Conservation (phyloP, 2,888 invertebrate genomes). For the Blera fallax region DNA sequence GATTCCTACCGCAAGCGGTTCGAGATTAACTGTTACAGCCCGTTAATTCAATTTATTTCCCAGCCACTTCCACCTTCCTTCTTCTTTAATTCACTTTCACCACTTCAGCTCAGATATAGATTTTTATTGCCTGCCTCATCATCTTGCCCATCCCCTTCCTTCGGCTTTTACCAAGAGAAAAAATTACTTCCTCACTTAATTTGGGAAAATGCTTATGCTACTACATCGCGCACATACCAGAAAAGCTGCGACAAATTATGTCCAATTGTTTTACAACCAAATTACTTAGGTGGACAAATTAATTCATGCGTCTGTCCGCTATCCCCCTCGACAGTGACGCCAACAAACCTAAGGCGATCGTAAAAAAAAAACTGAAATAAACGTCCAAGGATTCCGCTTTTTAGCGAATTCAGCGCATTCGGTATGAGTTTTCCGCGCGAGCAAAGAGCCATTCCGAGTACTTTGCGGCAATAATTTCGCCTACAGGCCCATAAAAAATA, state of each 20-base stretch:
- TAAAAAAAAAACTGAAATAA: conserved; percentile 30
- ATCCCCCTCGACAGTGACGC: background rate
- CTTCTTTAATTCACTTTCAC: background rate
- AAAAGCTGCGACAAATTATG: conserved; percentile 24
- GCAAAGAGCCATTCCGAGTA: conserved; percentile 40
- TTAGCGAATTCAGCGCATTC: conserved; percentile 33
- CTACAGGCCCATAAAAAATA: conserved; percentile 47
- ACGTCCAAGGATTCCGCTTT: conserved; percentile 22
- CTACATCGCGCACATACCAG: background rate
- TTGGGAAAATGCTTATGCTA: background rate
- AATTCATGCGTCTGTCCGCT: conserved; percentile 14
- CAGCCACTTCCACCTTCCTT: background rate
- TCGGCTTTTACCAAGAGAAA: background rate
- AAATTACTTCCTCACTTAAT: conserved; percentile 6
- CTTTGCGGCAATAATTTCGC: conserved; percentile 47
- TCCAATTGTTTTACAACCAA: conserved; percentile 49
- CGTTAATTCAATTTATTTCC: background rate
- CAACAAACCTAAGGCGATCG: background rate
- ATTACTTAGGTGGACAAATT: conserved; percentile 50
- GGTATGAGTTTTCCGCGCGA: conserved; percentile 1
- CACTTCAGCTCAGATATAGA: background rate
- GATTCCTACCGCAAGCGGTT: background rate
- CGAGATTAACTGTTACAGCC: background rate
- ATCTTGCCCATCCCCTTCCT: background rate
- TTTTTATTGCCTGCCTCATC: conserved; percentile 1